Evolutionary conservation across 2,888 invertebrate genomes (phyloP), one percentile per base, ranked within the genome.

Genomic region (Cryptocephalus primarius): DNA sequence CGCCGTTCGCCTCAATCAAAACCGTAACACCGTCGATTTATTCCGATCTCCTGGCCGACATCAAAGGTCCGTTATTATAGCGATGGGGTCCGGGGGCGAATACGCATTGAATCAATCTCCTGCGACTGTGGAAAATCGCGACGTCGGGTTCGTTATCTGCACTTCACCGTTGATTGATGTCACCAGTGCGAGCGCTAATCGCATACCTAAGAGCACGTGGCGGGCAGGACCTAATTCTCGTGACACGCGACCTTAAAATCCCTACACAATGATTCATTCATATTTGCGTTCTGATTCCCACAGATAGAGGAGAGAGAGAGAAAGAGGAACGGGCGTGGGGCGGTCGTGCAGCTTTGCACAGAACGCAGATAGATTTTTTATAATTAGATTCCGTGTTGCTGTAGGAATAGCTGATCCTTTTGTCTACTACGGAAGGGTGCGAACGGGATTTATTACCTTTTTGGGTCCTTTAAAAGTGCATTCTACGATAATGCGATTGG

Each of bases 81-180:
- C 22, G 22, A 6, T 6, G 22, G 22, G 22, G 22, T n/a, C n/a
- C n/a, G n/a, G 6, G 22, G 22, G 22, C 22, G 22, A 22, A 22
- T 6, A 22, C 22, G 22, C 22, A 22, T 22, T n/a, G n/a, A n/a
- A n/a, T 22, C 22, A 34, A 38, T 33, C 46, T 40, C 43, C 44
- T 39, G n/a, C 11, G 49, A 32, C 48, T 44, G 58, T 57, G 47
- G 55, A 53, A 55, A 62, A 60, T 59, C 58, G 56, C 50, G 50
- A 52, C 59, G 56, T 54, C 6, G 57, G 58, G 57, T 62, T 62
- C 62, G 63, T 66, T 65, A 66, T 65, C 65, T 62, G 55, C 60
- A 60, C 62, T 62, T 63, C 61, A 62, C 64, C 64, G 63, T 63
- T 66, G 65, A 66, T 65, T 60, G 66, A 65, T 65, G 66, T 65